Conservation (phyloP, 2,888 invertebrate genomes). For the Plusia festucae region DNA sequence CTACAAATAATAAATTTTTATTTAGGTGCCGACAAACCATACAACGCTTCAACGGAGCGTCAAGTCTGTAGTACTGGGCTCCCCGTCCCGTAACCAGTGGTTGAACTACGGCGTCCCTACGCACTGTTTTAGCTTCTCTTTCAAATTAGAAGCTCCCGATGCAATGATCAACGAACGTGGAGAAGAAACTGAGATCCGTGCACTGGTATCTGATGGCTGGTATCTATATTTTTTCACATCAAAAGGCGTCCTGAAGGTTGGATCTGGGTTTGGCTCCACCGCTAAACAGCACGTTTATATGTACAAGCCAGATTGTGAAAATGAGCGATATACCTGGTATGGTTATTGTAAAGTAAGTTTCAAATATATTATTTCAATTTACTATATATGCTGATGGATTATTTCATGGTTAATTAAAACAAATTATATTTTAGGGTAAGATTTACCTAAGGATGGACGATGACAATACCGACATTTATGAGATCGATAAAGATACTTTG, state of each 20-base stretch:
- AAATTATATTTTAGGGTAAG: slow-evolving; percentile 90
- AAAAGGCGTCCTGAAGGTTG: slow-evolving; percentile 96
- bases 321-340: slow-evolving; percentile 94
- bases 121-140: slow-evolving; percentile 91
- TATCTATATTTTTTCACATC: slow-evolving; percentile 96
- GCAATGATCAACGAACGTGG: no score
- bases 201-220: slow-evolving; percentile 96
- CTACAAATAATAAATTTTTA: no score
- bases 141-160: no score
- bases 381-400: background rate
- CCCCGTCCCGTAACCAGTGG: slow-evolving; percentile 96
- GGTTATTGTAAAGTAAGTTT: slow-evolving; percentile 93
- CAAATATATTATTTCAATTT: background rate
- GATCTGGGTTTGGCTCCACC: slow-evolving; percentile 98
- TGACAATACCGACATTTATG: slow-evolving; percentile 84
- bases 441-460: slow-evolving; percentile 93
- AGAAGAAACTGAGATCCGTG: no score
- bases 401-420: background rate
- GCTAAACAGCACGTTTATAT: slow-evolving; percentile 96
- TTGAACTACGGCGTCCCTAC: slow-evolving; percentile 96
- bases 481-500: slow-evolving; percentile 81
- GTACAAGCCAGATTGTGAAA: slow-evolving; percentile 93
- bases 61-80: slow-evolving; percentile 95
- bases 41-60: slow-evolving; percentile 96
- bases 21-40: slow-evolving; percentile 94